Conservation (phyloP, 2,797 vertebrate genomes). For the Malurus leucopterus region DNA sequence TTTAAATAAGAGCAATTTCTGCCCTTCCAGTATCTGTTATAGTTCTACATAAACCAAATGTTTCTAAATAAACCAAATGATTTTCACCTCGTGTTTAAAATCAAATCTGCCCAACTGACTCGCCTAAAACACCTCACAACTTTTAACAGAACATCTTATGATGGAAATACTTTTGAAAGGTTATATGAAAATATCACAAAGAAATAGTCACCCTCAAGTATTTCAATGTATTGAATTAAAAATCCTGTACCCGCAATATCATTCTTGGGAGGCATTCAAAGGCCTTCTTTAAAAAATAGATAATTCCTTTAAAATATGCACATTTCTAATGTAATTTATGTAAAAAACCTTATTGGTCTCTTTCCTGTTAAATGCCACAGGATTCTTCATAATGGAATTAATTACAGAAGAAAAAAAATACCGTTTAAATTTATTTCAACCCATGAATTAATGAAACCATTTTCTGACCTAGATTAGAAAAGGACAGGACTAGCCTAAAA, state of each 20-base stretch:
- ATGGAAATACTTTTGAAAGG: neutral
- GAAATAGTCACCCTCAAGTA: neutral
- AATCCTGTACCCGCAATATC: neutral
- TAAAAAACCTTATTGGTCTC: neutral
- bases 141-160: neutral
- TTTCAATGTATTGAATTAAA: neutral
- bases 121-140: neutral
- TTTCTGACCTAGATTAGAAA: neutral
- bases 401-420: constrained; percentile 9
- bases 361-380: neutral
- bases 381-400: neutral
- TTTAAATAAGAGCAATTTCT: neutral
- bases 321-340: constrained; percentile 17
- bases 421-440: neutral
- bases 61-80: neutral
- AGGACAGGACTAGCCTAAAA: neutral
- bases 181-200: neutral
- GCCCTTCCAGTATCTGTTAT: neutral
- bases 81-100: neutral
- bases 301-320: neutral
- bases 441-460: neutral
- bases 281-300: neutral
- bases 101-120: neutral
- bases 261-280: neutral
- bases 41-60: neutral